These are phyloP conservation scores for Ruditapes philippinarum DNA, from an alignment of 1,140 invertebrate genomes.

Conservation along the genomic window DNA sequence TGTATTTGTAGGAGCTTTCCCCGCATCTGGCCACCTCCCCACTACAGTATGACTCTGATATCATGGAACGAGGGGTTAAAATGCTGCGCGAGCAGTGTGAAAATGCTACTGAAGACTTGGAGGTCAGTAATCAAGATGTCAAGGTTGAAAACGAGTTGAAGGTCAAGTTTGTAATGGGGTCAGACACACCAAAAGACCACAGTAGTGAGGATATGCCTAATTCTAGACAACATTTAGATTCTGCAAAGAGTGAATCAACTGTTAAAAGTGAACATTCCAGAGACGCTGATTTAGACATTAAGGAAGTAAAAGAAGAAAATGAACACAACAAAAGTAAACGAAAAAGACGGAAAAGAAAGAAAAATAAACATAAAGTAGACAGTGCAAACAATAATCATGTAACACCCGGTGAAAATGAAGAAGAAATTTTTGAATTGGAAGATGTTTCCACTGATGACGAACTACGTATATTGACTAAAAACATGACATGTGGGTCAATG, in stretches of 20 bases:
- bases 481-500: constrained; percentile 53
- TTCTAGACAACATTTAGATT: constrained; percentile 32
- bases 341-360: constrained; percentile 73
- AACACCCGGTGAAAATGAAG: constrained; percentile 51
- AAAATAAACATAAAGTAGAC: constrained; percentile 74
- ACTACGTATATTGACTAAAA: constrained; percentile 55
- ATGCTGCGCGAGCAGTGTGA: constrained; percentile 75
- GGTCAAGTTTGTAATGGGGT: not conserved
- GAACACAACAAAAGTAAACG: constrained; percentile 61
- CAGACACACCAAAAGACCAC: not conserved
- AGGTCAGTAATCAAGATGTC: constrained; percentile 21
- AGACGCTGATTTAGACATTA: constrained; percentile 53
- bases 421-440: constrained; percentile 88
- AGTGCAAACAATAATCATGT: not conserved
- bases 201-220: not conserved
- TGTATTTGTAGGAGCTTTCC: constrained; percentile 81
- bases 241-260: constrained; percentile 19
- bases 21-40: constrained; percentile 87
- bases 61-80: constrained; percentile 82
- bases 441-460: constrained; percentile 86
- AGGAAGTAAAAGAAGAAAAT: constrained; percentile 20
- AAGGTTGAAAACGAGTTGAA: not conserved
- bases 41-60: constrained; percentile 74
- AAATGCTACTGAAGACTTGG: constrained; percentile 2
- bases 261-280: constrained; percentile 42